Evolutionary conservation across 2,797 vertebrate species (phyloP), one percentile per base, ranked within the genome.

Genomic region (Galaxias olidus): DNA sequence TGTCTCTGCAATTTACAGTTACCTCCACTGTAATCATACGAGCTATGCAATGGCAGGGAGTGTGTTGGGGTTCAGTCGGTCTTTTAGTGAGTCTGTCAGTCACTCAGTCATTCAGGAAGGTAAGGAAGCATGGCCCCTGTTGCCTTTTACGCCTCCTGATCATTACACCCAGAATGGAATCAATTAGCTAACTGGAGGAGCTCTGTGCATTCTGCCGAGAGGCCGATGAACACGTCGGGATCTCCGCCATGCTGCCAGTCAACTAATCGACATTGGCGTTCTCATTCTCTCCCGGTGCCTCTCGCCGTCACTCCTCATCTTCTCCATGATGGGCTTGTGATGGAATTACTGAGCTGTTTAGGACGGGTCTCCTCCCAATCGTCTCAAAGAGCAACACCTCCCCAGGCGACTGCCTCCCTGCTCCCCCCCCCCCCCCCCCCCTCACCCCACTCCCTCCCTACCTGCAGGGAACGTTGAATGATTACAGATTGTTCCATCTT

Each of bases 81-180:
- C n/a, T n/a, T n/a, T n/a, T n/a, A n/a, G n/a, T n/a, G n/a, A n/a
- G n/a, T n/a, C n/a, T n/a, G n/a, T n/a, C n/a, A n/a, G n/a, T n/a
- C n/a, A n/a, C n/a, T n/a, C n/a, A n/a, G n/a, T n/a, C n/a, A 63
- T 54, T 66, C 66, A 75, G 71, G 74, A 59, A 55, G 69, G 69
- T 61, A 47, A 65, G 66, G 69, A 59, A 63, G 64, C 54, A 45
- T 65, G 69, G 71, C 68, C 78, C 58, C 71, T 61, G 59, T 74
- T 80, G 71, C 65, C 73, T 71, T 61, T 69, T 59, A 62, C 43
- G 71, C 71, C 68, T 65, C 42, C 42, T 15, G 51, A 69, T 76
- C 81, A 89, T 91, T 89, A 87, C 76, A 59, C 66, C 70, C 68
- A 82, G 79, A 91, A 88, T 87, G 78, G 81, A 90, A 91, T 91